Base-by-base conservation (phyloP, 2,797 vertebrate species). In the Heteromormyrus szaboi region DNA sequence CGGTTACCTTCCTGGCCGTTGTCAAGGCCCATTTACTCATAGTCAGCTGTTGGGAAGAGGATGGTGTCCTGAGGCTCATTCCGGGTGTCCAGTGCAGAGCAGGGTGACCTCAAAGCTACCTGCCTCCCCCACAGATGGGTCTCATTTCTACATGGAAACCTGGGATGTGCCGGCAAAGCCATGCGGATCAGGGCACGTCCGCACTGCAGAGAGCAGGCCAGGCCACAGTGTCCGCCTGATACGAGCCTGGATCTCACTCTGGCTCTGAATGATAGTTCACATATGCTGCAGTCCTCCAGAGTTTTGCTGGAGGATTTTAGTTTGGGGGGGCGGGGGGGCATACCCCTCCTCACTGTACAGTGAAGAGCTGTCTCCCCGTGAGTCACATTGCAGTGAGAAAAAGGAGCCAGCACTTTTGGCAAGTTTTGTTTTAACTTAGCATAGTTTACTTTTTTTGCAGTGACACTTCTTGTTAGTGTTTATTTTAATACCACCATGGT, bases 181-280 rank as follows among this genome's bases (percentile, higher is more conserved):
- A 2, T 41, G 2, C 1, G 29, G 37, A 7, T 44, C 72, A 17
- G 68, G 12, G 14, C 29, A 14, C 14, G 4, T 37, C 25, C 12
- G 68, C 33, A 72, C 29, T 41, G 25, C 33, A 11, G 59, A 62
- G 22, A 25, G 59, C 29, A 5, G 68, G 4, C 33, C 14, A 12
- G 72, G 33, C 17, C 33, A 37, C 33, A 41, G 37, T 3, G 33
- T 37, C 37, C 14, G 14, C 14, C 29, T 17, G 37, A 3, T 14
- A 37, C 2, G 17, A 41, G 72, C 41, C 33, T 17, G 33, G 29
- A 14, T 76, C 14, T 17, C 94, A 0, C 88, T 87, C n/a, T 87
- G 87, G 83, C 90, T 93, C 92, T 92, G 93, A 93, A 90, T 86
- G 90, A 91, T 92, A 91, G 90, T 90, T 90, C 62, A 29, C 62